Conservation (phyloP, 1,140 invertebrate genomes). For the Battus philenor region DNA sequence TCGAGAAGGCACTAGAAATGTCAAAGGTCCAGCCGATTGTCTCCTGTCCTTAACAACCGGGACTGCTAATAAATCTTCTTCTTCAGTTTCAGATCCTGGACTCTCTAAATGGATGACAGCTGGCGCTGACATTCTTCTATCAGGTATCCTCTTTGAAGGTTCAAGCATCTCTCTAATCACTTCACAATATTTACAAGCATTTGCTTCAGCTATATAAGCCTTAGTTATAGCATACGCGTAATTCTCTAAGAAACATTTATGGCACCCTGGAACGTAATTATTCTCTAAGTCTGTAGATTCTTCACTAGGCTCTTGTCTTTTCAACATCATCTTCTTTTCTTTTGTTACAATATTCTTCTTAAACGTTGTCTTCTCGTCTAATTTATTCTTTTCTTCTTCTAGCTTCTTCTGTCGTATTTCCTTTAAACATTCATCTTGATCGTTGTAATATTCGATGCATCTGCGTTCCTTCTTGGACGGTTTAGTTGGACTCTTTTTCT, state of each 20-base stretch:
- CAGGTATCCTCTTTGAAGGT: conserved; percentile 43
- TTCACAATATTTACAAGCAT: conserved; percentile 70
- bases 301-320: conserved; percentile 59
- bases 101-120: conserved; percentile 54
- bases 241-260: conserved; percentile 73
- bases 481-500: conserved; percentile 55
- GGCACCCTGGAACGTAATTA: conserved; percentile 59
- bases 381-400: conserved; percentile 57
- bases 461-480: conserved; percentile 52
- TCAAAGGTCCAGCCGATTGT: conserved; percentile 66
- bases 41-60: conserved; percentile 52
- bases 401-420: conserved; percentile 62
- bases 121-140: conserved; percentile 61
- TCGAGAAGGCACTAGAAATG: conserved; percentile 55
- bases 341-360: conserved; percentile 35
- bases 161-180: conserved; percentile 69
- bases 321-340: conserved; percentile 55
- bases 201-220: conserved; percentile 64
- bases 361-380: conserved; percentile 35
- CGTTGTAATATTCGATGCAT: conserved; percentile 73
- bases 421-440: conserved; percentile 71
- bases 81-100: conserved; percentile 44
- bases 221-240: conserved; percentile 69
- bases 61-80: conserved; percentile 49
- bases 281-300: conserved; percentile 67